phyloP scores from a whole-genome alignment of 1,140 invertebrate genomes.

The Platyura marginata region DNA sequence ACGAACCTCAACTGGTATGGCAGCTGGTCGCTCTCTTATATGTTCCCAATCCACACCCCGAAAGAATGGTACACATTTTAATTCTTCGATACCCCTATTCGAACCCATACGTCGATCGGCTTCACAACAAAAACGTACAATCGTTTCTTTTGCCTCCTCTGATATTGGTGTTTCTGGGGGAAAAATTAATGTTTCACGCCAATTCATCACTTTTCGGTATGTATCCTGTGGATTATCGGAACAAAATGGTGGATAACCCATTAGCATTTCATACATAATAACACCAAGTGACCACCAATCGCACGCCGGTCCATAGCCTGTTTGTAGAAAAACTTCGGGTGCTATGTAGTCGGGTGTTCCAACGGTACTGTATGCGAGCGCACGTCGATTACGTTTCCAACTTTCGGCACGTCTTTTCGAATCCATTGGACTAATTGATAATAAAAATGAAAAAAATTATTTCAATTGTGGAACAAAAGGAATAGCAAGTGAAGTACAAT shows the following conservation, averaged over 20 bases:
- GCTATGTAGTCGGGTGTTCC: slow-evolving; percentile 99
- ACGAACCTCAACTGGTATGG: slow-evolving; percentile 87
- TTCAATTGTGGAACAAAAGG: too few relatives aligned
- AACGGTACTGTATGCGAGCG: slow-evolving; percentile 88
- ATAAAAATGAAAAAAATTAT: slow-evolving; percentile 1
- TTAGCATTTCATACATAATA: slow-evolving; percentile 99
- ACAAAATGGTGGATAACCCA: slow-evolving; percentile 98
- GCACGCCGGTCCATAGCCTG: slow-evolving; percentile 90
- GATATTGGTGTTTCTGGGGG: slow-evolving; percentile 93
- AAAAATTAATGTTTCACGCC: slow-evolving; percentile 93
- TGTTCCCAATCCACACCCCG: slow-evolving; percentile 90
- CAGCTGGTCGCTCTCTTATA: slow-evolving; percentile 89
- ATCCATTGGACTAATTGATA: slow-evolving; percentile 63
- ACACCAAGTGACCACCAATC: slow-evolving; percentile 99
- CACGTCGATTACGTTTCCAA: slow-evolving; percentile 91
- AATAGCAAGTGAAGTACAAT: too few relatives aligned
- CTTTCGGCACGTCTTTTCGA: slow-evolving; percentile 93
- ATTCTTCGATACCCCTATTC: slow-evolving; percentile 73
- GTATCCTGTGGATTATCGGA: slow-evolving; percentile 99
- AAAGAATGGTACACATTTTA: slow-evolving; percentile 76
- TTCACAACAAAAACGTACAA: slow-evolving; percentile 87
- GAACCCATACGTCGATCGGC: slow-evolving; percentile 77
- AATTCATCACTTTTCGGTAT: slow-evolving; percentile 99
- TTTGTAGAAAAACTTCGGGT: slow-evolving; percentile 88
- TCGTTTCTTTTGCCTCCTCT: slow-evolving; percentile 75